Evolutionary conservation across 2,888 invertebrate genomes (phyloP), one percentile per base, ranked within the genome.

Genomic region (Polydrusus tereticollis): DNA sequence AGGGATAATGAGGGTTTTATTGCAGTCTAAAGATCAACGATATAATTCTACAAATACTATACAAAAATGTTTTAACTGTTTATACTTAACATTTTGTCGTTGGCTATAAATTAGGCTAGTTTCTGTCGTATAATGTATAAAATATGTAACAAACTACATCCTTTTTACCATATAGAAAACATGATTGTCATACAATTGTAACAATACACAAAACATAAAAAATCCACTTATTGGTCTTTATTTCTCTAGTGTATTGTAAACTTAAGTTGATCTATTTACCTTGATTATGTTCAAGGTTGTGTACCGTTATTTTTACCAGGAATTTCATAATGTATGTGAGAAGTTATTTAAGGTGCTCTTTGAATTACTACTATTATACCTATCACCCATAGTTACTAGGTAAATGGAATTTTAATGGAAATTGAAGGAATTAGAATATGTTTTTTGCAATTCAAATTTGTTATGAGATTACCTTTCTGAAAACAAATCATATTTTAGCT

Each of bases 241-340:
- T 66, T 58, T 66, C 57, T 66, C 41, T 36, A n/a, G 45, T 36
- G 45, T 66, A 66, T 66, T 66, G 66, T 58, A 66, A 66, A 66
- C 45, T 41, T 10, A 18, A 69, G 33, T 57, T 63, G 62, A 62
- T 69, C 63, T 62, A 62, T 63, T 63, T 69, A 69, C 62, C 69
- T 62, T 69, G 69, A 69, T 69, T 63, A 38, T 36, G 63, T 69
- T 69, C 69, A 69, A 69, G 69, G 69, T 45, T 62, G 55, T 23
- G 29, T 52, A 58, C 62, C 69, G 69, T 69, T 69, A 69, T 62
- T 62, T 69, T 69, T 69, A 69, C 57, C 57, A 52, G 63, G 62
- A 63, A 63, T 63, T 52, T 55, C 33, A 43, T 63, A 62, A 63
- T 62, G 63, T 45, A 50, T 57, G 57, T 57, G 69, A 57, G 43